Evolutionary conservation across 2,113 vertebrate genomes (phyloP).

Genomic region (Fregetta grallaria): DNA sequence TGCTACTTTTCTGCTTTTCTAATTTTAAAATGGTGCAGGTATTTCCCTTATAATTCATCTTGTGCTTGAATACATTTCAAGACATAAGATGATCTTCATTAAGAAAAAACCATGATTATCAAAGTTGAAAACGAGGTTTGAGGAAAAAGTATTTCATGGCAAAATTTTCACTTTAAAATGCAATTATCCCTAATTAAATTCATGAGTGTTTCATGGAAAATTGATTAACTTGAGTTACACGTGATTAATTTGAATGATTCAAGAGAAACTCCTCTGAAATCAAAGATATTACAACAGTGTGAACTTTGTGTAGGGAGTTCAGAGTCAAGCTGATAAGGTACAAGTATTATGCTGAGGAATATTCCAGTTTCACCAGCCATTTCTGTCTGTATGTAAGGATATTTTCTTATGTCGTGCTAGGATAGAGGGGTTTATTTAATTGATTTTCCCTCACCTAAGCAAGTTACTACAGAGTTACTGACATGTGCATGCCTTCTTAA

Average conservation of each 20-base stretch:
- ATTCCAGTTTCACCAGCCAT: neutral
- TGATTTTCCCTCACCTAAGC: neutral
- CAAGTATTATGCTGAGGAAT: neutral
- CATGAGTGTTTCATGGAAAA: neutral
- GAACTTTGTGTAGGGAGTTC: neutral
- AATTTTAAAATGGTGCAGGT: neutral
- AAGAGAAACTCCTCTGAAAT: neutral
- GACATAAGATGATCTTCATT: neutral
- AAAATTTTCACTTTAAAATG: neutral
- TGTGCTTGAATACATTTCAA: neutral
- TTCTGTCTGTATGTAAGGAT: neutral
- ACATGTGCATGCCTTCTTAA: neutral
- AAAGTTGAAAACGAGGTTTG: neutral
- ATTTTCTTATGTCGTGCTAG: neutral
- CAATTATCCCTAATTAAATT: constrained; percentile 30
- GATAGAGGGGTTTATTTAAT: neutral
- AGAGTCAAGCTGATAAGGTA: neutral
- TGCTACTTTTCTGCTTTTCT: neutral
- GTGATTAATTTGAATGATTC: neutral
- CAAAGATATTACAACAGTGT: neutral
- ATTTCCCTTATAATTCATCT: neutral
- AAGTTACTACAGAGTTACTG: neutral
- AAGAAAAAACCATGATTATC: neutral
- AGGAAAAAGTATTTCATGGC: neutral
- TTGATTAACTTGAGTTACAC: neutral